Evolutionary conservation across 2,888 invertebrate genomes (phyloP).

Genomic region (Cinara cedri): DNA sequence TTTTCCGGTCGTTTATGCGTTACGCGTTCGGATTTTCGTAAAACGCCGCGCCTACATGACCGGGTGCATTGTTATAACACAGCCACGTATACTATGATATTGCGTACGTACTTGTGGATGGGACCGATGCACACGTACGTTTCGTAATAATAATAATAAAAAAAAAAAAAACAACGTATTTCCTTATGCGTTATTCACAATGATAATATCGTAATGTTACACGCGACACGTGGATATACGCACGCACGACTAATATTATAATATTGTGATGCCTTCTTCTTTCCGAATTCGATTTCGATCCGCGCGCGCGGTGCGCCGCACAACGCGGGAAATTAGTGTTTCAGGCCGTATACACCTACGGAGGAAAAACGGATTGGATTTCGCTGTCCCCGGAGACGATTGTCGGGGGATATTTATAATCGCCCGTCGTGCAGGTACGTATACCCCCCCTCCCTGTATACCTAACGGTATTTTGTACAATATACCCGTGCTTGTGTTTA

Average conservation of each 20-base stretch:
- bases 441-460: background rate
- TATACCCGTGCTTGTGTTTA: background rate
- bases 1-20: background rate
- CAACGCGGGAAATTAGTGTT: constrained; percentile 37
- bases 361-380: constrained; percentile 38
- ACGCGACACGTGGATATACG: too few relatives aligned
- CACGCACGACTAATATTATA: too few relatives aligned
- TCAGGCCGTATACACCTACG: constrained; percentile 8
- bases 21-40: too few relatives aligned
- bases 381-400: constrained; percentile 47
- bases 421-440: too few relatives aligned
- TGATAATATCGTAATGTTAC: background rate
- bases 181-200: background rate
- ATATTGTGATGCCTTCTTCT: too few relatives aligned
- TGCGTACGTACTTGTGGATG: background rate
- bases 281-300: background rate
- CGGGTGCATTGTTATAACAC: too few relatives aligned
- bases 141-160: background rate
- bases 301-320: too few relatives aligned
- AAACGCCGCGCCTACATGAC: background rate
- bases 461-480: background rate
- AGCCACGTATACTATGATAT: background rate
- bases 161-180: background rate
- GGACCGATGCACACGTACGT: background rate
- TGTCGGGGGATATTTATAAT: constrained; percentile 32